Base-by-base conservation (phyloP, 1,140 invertebrate species). In the Tetramorium simillimum region DNA sequence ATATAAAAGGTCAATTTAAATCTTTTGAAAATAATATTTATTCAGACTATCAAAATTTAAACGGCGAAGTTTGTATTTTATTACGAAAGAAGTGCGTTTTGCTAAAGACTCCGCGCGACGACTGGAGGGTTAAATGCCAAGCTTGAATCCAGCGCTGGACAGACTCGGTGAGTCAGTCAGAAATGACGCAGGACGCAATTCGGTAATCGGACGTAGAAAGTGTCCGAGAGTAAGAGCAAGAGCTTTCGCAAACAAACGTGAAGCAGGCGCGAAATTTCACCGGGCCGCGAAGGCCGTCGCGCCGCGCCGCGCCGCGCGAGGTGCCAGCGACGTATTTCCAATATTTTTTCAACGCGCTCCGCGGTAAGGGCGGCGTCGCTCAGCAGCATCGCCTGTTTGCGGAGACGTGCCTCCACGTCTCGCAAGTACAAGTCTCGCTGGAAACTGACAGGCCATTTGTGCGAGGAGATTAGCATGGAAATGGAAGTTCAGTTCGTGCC, bases 391-490 rank as follows among this genome's bases (percentile, higher is more conserved):
- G 40, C 37, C 51, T 53, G 9, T 43, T 81, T 16, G 78, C 33
- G 7, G 51, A 60, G 40, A 84, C 69, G 53, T 62, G 69, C 56
- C 56, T 33, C 28, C 69, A 24, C 69, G 40, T 75, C 40, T 84
- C 62, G 67, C 24, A 46, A 21, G 46, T 81, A 49, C 77, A 28
- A 73, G 72, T 75, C 72, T 24, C 80, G 28, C 5, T 53, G 69
- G 40, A 49, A 84, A 75, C 24, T 84, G 80, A 84, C 80, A 75
- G 80, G 69, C 40, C 28, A 60, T 84, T 84, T 84, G 58, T 73
- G 69, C 53, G 18, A 75, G 80, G 69, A 84, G 69, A 84, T 84
- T 84, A 84, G 53, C 69, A 84, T 84, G 80, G 80, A 84, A 84
- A 84, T 84, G 69, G 80, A 84, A 75, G 40, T 84, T 84, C 80